These are phyloP conservation scores for Cyphomyrus plagiostoma DNA, from an alignment of 2,113 vertebrate genomes.

Conservation along the genomic window DNA sequence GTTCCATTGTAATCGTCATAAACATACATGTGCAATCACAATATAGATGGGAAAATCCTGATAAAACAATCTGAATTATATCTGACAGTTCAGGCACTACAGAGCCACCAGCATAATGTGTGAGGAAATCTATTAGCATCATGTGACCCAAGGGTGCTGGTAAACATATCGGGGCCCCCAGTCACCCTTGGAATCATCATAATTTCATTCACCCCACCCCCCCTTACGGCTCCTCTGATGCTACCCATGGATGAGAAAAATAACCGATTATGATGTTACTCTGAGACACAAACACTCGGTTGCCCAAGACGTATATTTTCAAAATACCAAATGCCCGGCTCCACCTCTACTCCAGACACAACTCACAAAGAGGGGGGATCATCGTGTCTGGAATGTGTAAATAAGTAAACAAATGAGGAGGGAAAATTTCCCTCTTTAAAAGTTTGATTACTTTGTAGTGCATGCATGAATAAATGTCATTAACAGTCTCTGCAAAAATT, in stretches of 20 bases:
- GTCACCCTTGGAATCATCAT: too few species aligned
- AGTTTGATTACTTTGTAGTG: neutral
- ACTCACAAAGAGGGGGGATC: neutral
- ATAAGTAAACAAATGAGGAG: neutral
- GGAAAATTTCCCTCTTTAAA: neutral
- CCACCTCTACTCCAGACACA: neutral
- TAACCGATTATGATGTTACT: neutral
- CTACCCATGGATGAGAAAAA: neutral
- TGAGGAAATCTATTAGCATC: neutral
- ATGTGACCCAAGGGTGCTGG: neutral
- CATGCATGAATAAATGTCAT: conserved; percentile 15
- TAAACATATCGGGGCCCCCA: too few species aligned
- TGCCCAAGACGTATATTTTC: neutral
- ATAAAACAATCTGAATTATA: neutral
- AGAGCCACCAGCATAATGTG: neutral
- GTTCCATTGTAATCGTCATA: neutral
- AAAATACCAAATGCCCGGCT: neutral
- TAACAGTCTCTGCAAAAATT: neutral
- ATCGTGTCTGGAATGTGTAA: neutral
- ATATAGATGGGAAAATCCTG: neutral
- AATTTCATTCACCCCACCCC: too few species aligned
- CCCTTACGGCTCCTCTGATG: too few species aligned
- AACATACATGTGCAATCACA: neutral
- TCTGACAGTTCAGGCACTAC: neutral
- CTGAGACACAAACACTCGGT: neutral